phyloP scores from a whole-genome alignment of 2,797 vertebrate species.

The Tragelaphus oryx region DNA sequence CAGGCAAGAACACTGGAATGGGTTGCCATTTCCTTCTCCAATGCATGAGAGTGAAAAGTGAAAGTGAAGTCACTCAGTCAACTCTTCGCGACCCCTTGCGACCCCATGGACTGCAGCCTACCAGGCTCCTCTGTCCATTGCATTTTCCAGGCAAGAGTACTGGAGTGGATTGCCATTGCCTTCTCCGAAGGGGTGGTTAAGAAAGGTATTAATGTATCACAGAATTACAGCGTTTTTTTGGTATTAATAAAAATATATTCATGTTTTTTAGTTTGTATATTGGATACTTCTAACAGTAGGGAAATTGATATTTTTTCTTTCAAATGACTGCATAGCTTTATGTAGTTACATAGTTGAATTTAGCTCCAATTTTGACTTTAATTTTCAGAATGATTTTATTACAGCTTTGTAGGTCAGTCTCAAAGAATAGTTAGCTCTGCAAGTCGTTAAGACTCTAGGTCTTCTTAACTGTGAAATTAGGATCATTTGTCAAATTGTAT shows the following conservation, averaged over 20 bases:
- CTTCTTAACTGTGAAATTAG: not conserved
- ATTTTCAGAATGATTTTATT: conserved; percentile 12
- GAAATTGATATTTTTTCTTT: not conserved
- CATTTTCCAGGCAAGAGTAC: too few relatives aligned
- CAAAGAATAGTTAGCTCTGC: not conserved
- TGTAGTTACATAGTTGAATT: not conserved
- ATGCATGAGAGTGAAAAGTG: too few relatives aligned
- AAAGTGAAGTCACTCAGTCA: too few relatives aligned
- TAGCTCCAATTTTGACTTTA: not conserved
- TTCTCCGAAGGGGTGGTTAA: not conserved
- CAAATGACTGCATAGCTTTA: conserved; percentile 7
- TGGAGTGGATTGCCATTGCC: too few relatives aligned
- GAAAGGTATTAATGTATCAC: not conserved
- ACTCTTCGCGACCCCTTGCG: too few relatives aligned
- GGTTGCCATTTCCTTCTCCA: too few relatives aligned
- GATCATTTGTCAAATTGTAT: not conserved
- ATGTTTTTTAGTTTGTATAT: not conserved
- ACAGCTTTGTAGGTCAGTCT: not conserved
- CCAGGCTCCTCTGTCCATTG: too few relatives aligned
- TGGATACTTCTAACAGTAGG: not conserved
- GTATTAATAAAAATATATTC: not conserved
- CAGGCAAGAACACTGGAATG: too few relatives aligned
- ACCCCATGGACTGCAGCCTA: too few relatives aligned
- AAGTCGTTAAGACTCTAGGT: not conserved
- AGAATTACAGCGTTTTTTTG: not conserved